phyloP scores from a whole-genome alignment of 2,888 invertebrate species.

The Gnatocerus cornutus region DNA sequence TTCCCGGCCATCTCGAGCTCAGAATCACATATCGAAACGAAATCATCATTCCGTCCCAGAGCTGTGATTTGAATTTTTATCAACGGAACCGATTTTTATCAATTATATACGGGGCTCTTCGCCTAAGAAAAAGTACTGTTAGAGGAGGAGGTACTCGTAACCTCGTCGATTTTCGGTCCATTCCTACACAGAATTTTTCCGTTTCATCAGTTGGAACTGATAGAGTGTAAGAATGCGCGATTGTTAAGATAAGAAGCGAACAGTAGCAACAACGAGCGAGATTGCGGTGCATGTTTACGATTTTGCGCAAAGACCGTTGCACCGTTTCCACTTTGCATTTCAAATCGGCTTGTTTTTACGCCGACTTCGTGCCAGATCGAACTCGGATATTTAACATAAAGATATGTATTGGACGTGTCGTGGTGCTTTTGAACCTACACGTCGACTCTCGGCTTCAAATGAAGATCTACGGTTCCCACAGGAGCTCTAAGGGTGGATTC shows the following conservation, averaged over 20 bases:
- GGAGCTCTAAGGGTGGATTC: slow-evolving; percentile 18
- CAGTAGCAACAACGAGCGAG: slow-evolving; percentile 61
- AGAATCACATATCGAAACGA: slow-evolving; percentile 41
- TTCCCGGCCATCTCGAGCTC: slow-evolving; percentile 27
- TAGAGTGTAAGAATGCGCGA: slow-evolving; percentile 66
- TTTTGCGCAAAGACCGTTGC: slow-evolving; percentile 62
- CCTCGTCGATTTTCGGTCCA: slow-evolving; percentile 9
- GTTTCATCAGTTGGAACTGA: slow-evolving; percentile 56
- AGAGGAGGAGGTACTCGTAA: slow-evolving; percentile 42
- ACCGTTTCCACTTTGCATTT: slow-evolving; percentile 68
- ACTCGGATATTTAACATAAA: slow-evolving; percentile 68
- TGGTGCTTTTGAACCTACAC: slow-evolving; percentile 63
- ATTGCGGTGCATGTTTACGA: slow-evolving; percentile 65
- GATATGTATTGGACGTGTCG: slow-evolving; percentile 68
- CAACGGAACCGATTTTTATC: slow-evolving; percentile 47
- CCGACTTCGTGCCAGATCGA: slow-evolving; percentile 69
- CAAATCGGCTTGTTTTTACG: slow-evolving; percentile 68
- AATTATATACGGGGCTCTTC: slow-evolving; percentile 43
- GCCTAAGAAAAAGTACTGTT: slow-evolving; percentile 40
- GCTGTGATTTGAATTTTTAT: slow-evolving; percentile 48
- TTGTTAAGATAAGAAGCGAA: slow-evolving; percentile 64
- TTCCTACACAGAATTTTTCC: too few species aligned
- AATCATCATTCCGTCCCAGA: slow-evolving; percentile 26
- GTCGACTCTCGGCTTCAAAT: slow-evolving; percentile 55
- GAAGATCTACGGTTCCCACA: slow-evolving; percentile 42